Base-by-base conservation (phyloP, 2,888 invertebrate genomes). In the Diachrysia chrysitis region DNA sequence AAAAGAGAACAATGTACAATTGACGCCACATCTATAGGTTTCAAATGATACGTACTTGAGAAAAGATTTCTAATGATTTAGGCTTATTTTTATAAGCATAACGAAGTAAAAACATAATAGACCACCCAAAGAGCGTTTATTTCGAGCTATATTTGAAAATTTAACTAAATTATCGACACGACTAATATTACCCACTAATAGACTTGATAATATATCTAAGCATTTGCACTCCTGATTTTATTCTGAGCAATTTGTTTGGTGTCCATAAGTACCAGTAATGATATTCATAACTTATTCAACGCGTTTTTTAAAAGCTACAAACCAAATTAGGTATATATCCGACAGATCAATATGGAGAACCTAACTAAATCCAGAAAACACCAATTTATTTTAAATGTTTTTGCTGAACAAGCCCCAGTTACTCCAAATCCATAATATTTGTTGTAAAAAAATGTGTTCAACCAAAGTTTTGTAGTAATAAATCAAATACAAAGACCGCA, bases 401-500 rank as follows among this genome's bases (percentile, higher is more conserved):
- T 58, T 51, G 58, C 12, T 0, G 46, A 19, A 51, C 42, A 58
- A n/a, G 19, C 12, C 0, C 55, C 17, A 37, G 48, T 66, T 79
- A 66, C 51, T 56, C 64, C 21, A 72, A 58, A 75, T 82, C 72
- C 76, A 75, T 79, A 75, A 71, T 62, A 60, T 69, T 63, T 51
- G n/a, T 14, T 9, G 9, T 14, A 53, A 74, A 77, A 81, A 69
- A 75, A 32, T 29, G 19, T 42, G 56, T 65, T 70, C 58, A 55
- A 69, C 48, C 66, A 64, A 55, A 71, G 64, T 64, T 72, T 71
- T 73, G 60, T 67, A 63, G 71, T 62, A 72, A 85, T 89, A 88
- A 86, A 88, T 88, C 87, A 87, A 86, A 85, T 75, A 74, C 81
- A 76, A 79, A 83, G 72, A 82, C 75, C 63, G 78, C 89, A 89